Conservation (phyloP, 2,888 invertebrate genomes). For the Machimus rusticus region DNA sequence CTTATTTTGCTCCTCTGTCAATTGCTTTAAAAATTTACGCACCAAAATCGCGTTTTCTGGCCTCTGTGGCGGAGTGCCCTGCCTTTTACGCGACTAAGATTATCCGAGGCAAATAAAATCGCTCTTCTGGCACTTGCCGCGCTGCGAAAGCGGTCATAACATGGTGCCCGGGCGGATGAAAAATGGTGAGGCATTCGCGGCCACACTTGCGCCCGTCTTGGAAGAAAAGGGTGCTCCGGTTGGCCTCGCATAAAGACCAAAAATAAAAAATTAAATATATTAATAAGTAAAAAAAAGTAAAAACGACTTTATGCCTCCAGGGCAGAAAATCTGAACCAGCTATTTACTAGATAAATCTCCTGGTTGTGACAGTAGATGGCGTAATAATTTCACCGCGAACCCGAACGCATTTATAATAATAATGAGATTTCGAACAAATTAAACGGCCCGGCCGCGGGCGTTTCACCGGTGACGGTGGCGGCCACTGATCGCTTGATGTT, state of each 20-base stretch:
- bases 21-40: slow-evolving; percentile 37
- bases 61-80: not conserved
- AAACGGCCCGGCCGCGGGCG: not conserved
- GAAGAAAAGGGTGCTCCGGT: not conserved
- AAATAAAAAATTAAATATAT: not conserved
- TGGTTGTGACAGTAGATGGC: slow-evolving; percentile 1
- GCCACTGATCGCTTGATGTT: not conserved
- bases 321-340: not conserved
- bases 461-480: not conserved
- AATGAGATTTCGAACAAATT: slow-evolving; percentile 26
- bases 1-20: slow-evolving; percentile 38
- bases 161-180: not conserved
- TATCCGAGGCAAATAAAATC: not conserved
- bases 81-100: not conserved
- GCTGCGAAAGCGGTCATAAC: slow-evolving; percentile 1
- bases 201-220: not conserved
- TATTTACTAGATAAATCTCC: slow-evolving; percentile 15
- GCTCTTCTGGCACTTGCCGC: not conserved
- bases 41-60: slow-evolving; percentile 22
- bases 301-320: not conserved
- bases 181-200: not conserved
- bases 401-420: not conserved
- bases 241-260: not conserved
- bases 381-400: slow-evolving; percentile 2
- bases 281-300: not conserved